These are phyloP conservation scores for Nephrotoma appendiculata DNA, from an alignment of 2,888 invertebrate species.

Conservation along the genomic window DNA sequence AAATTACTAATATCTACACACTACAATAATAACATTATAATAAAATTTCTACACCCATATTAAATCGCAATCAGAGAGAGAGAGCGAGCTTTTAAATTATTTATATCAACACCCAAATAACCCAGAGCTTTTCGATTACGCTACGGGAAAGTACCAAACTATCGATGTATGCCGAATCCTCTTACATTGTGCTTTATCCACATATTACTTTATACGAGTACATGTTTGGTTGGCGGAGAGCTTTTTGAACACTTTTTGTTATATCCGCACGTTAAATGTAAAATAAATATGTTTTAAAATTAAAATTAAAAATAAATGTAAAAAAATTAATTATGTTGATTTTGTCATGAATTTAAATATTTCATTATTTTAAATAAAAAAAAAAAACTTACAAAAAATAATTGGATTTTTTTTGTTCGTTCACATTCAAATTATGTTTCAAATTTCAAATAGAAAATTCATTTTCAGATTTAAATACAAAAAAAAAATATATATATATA, in stretches of 20 bases:
- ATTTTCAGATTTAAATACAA: not conserved
- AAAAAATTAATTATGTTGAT: not conserved
- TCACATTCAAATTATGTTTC: not conserved
- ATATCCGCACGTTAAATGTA: not conserved
- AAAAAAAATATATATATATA: not conserved
- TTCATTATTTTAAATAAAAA: not conserved
- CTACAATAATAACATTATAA: slow-evolving; percentile 1
- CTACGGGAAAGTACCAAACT: not conserved
- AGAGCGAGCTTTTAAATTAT: not conserved
- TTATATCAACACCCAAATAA: not conserved
- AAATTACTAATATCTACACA: slow-evolving; percentile 3
- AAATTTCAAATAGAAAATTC: not conserved
- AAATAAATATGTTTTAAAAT: not conserved
- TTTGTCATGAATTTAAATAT: not conserved
- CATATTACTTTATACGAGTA: not conserved
- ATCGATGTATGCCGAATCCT: not conserved
- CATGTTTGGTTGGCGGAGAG: not conserved
- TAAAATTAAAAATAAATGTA: not conserved
- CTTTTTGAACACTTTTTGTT: not conserved
- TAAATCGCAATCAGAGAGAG: too few species aligned
- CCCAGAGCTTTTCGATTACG: not conserved
- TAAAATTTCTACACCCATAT: not conserved
- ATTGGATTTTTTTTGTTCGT: not conserved
- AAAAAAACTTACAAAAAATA: not conserved
- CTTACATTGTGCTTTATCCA: not conserved